These are phyloP conservation scores for Knipowitschia caucasica DNA, from an alignment of 2,797 vertebrate genomes.

Conservation along the genomic window DNA sequence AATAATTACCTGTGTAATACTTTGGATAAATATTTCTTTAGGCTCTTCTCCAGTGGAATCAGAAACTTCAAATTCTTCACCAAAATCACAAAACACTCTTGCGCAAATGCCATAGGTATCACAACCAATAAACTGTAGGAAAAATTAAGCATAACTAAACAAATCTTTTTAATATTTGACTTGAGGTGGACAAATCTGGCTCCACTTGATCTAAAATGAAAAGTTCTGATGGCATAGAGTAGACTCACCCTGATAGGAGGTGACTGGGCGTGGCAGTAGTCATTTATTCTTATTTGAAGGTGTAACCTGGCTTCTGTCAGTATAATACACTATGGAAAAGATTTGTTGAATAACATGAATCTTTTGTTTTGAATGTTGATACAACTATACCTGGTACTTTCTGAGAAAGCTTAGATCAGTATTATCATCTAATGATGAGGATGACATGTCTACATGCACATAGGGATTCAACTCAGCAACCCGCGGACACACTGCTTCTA, in stretches of 20 bases:
- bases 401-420: slow-evolving; percentile 88
- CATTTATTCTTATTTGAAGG: slow-evolving; percentile 87
- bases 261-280: slow-evolving; percentile 87
- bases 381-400: slow-evolving; percentile 82
- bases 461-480: slow-evolving; percentile 94
- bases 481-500: slow-evolving; percentile 83
- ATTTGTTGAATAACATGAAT: neutral
- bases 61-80: slow-evolving; percentile 91
- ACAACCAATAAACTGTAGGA: slow-evolving; percentile 86
- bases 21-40: slow-evolving; percentile 96
- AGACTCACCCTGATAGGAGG: slow-evolving; percentile 89
- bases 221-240: neutral
- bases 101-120: slow-evolving; percentile 89
- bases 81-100: slow-evolving; percentile 96
- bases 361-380: neutral
- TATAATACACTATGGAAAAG: slow-evolving; percentile 86
- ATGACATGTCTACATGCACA: slow-evolving; percentile 85
- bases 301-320: slow-evolving; percentile 85
- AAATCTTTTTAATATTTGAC: slow-evolving; percentile 6
- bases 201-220: neutral
- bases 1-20: slow-evolving; percentile 84
- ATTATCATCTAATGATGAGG: slow-evolving; percentile 76
- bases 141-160: neutral
- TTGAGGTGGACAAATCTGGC: neutral
- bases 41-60: slow-evolving; percentile 96